Base-by-base conservation (phyloP, 2,113 vertebrate species). In the Phoxinus phoxinus region DNA sequence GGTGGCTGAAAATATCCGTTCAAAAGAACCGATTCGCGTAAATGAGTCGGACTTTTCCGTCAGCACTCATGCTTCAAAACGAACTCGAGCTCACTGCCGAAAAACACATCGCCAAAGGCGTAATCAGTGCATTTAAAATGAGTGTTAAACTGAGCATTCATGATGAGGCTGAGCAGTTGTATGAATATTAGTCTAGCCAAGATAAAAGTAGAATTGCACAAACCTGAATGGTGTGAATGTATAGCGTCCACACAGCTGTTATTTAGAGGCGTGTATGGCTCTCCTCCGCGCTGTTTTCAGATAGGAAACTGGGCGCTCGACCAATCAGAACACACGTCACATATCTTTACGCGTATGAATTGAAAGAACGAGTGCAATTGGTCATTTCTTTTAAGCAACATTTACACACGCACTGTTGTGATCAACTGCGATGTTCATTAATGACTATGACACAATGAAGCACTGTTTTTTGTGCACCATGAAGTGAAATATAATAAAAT, bases 331-430 rank as follows among this genome's bases (percentile, higher is more conserved):
- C 2, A 4, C 21, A 13, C 1, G 32, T 90, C 17, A 83, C 71
- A 56, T 86, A 77, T 83, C 25, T 88, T 7, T n/a, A 9, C n/a
- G 15, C 46, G 3, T 6, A 79, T 21, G 25, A 56, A 81, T 75
- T 91, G 75, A 90, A 78, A 93, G 84, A 35, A 12, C 27, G 5
- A n/a, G 81, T 80, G 30, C 84, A 23, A 94, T 94, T 94, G 93
- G 93, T 61, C 79, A 9, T 78, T 11, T 2, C 1, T 23, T 84
- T 48, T 11, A 11, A 27, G 6, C 4, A 71, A 27, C 2, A 69
- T 58, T 69, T 37, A 69, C 41, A 73, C 69, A 61, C 23, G 44
- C 25, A 27, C 71, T 19, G 41, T 53, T 6, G 51, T 72, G 61
- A 87, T 56, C 71, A 59, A 44, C 21, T 44, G 37, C 2, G 11